These are phyloP conservation scores for Tapera naevia DNA, from an alignment of 2,797 vertebrate genomes.

Conservation along the genomic window DNA sequence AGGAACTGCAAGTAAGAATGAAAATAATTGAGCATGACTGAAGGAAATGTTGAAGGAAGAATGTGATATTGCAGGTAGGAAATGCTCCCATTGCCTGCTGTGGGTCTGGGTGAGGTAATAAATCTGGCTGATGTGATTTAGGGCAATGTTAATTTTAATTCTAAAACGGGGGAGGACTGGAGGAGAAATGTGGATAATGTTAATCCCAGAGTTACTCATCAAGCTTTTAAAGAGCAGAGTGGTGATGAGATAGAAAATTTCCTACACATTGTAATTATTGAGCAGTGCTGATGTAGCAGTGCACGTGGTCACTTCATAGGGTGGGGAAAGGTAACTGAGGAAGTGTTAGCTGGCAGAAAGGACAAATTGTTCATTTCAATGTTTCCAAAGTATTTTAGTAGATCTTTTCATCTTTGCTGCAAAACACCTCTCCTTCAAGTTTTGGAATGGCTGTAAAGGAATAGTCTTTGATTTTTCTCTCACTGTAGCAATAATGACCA, in stretches of 20 bases:
- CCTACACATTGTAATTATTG: not conserved
- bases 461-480: not conserved
- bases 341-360: not conserved
- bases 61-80: not conserved
- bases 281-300: not conserved
- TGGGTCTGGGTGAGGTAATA: not conserved
- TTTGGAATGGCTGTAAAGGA: not conserved
- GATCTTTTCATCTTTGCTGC: not conserved
- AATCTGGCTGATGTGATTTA: not conserved
- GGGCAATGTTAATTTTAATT: not conserved
- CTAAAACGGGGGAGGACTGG: not conserved
- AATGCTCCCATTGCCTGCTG: fast-evolving
- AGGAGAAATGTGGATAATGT: not conserved
- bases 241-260: not conserved
- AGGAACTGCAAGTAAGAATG: not conserved
- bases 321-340: not conserved
- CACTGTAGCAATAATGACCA: not conserved
- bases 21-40: not conserved
- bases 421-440: not conserved
- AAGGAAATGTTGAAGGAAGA: not conserved
- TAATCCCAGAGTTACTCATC: not conserved
- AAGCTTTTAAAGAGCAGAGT: not conserved
- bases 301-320: conserved; percentile 32
- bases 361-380: not conserved
- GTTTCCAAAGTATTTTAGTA: not conserved